Base-by-base conservation (phyloP, 2,888 invertebrate species). In the Therioaphis trifolii region DNA sequence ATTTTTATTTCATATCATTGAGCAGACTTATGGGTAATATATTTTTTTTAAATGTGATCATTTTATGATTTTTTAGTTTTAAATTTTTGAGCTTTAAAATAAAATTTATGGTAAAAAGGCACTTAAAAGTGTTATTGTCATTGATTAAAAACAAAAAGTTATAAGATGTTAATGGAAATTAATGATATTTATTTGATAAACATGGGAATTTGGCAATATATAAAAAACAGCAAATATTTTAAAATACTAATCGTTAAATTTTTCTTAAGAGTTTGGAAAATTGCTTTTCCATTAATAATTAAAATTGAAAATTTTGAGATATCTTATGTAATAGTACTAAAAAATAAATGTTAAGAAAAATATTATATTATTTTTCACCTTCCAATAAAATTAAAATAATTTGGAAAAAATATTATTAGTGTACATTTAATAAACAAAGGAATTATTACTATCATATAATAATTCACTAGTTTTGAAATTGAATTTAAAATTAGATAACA, bases 381-480 rank as follows among this genome's bases (percentile, higher is more conserved):
- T 2, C 43, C 46, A 29, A 29, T 29, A 27, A 43, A 29, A 76
- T 46, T 27, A 77, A 55, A 76, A 29, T 12, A 46, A 76, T 46
- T 27, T 49, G 24, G 21, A 21, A 35, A 27, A 43, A 35, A 35
- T 3, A 75, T 52, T 0, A 78, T 29, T 29, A 63, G 4, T n/a
- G 18, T 24, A 74, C 24, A 75, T 58, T 52, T 52, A 52, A 29
- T 15, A 24, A 58, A 35, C n/a, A 76, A 63, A 76, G 21, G 3
- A 46, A 46, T 29, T 1, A 63, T 12, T 40, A 21, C 15, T 40
- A 18, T 18, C 11, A 75, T 27, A 43, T 40, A 63, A 61, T 63
- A 63, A 76, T 49, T 77, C 49, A 18, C 14, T 49, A n/a, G 4
- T 49, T 29, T 49, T 35, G 21, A 61, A 77, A 63, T 49, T 66